Evolutionary conservation across 2,797 vertebrate species (phyloP).

Genomic region (Leucoraja ocellata): DNA sequence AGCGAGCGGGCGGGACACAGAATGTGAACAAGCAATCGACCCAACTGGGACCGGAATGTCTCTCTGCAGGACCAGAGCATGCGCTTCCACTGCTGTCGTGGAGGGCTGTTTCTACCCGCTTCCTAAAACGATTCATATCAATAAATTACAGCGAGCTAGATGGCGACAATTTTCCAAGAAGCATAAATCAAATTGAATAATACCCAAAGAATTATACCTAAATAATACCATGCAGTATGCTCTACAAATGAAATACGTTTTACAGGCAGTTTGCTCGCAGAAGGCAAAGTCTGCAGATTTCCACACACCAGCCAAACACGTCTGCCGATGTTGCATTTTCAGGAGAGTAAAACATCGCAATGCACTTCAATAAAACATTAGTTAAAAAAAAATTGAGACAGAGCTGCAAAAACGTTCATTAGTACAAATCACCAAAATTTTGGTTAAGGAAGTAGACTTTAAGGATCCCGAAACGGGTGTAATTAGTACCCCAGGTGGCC

Average conservation of each 20-base stretch:
- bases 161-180: neutral
- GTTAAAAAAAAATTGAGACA: no score
- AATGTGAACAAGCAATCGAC: constrained; percentile 79
- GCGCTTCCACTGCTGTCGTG: constrained; percentile 80
- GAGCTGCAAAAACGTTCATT: no score
- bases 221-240: neutral
- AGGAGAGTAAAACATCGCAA: no score
- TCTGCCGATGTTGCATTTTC: no score
- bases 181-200: constrained; percentile 46
- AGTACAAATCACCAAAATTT: no score
- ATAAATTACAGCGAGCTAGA: neutral
- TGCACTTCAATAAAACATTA: no score
- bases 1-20: constrained; percentile 69
- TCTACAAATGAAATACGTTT: neutral
- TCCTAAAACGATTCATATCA: constrained; percentile 51
- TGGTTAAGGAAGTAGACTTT: no score
- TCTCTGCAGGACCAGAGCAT: constrained; percentile 84
- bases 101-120: constrained; percentile 61
- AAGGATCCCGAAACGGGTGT: no score
- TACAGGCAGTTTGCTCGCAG: neutral
- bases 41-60: constrained; percentile 81
- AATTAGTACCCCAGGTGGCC: neutral
- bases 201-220: neutral
- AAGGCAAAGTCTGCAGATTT: neutral
- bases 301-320: no score